A percentile compares a stretch with the other conserved stretches of the same genome.
phyloP scores from a whole-genome alignment of 2,888 invertebrate species.

The Nomada ruficornis region DNA sequence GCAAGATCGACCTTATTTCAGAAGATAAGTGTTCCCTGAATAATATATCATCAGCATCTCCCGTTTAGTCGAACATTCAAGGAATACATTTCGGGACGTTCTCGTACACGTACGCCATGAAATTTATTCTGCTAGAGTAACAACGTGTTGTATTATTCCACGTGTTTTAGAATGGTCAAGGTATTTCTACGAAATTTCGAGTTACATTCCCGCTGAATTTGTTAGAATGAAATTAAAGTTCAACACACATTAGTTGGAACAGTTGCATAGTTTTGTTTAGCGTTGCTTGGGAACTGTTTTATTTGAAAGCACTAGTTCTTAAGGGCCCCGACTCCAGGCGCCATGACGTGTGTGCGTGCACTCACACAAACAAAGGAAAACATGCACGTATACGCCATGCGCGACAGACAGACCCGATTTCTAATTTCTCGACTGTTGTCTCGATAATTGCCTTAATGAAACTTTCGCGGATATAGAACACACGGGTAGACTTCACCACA shows the following conservation, averaged over 20 bases:
- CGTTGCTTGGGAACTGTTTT: not conserved
- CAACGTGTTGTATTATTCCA: conserved; percentile 13
- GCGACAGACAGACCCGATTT: too few species aligned
- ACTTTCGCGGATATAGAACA: too few species aligned
- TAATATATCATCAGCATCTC: conserved; percentile 28
- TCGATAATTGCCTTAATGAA: too few species aligned
- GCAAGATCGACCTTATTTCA: conserved; percentile 28
- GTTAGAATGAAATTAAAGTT: not conserved
- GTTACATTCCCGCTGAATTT: not conserved
- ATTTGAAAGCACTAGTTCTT: too few species aligned
- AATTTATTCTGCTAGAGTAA: conserved; percentile 10
- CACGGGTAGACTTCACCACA: too few species aligned
- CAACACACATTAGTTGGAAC: too few species aligned
- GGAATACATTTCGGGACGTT: conserved; percentile 18
- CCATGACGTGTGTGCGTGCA: too few species aligned
- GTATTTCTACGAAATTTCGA: conserved; percentile 1
- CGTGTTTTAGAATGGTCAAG: not conserved
- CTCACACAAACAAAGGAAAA: too few species aligned
- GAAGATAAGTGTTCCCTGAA: conserved; percentile 29
- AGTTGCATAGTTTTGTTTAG: too few species aligned
- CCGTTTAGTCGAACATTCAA: conserved; percentile 41
- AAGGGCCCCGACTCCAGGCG: too few species aligned
- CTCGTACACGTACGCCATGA: not conserved
- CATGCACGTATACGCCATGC: too few species aligned
- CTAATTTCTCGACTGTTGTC: too few species aligned